Conservation (phyloP, 2,888 invertebrate genomes). For the Peribatodes rhomboidaria region DNA sequence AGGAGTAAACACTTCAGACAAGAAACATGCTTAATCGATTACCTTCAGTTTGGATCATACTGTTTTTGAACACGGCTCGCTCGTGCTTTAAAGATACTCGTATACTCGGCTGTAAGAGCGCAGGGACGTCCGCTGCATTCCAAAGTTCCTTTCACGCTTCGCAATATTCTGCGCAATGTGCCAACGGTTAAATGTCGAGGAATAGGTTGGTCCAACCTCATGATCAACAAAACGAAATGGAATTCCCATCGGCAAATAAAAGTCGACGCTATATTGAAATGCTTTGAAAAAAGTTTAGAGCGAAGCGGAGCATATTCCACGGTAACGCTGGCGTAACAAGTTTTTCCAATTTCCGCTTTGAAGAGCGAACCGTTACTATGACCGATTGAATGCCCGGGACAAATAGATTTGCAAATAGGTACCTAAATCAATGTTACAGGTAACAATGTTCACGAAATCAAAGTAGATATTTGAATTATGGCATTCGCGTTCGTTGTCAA, state of each 20-base stretch:
- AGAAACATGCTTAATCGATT: conserved; percentile 32
- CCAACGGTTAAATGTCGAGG: conserved; percentile 67
- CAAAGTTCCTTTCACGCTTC: conserved; percentile 72
- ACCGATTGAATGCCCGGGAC: conserved; percentile 51
- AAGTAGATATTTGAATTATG: conserved; percentile 36
- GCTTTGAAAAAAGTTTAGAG: conserved; percentile 41
- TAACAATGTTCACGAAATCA: conserved; percentile 37
- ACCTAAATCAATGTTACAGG: conserved; percentile 35
- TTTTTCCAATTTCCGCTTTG: conserved; percentile 52
- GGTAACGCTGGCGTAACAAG: conserved; percentile 40
- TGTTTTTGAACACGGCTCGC: conserved; percentile 26
- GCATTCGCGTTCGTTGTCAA: conserved; percentile 35
- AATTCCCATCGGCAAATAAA: conserved; percentile 45
- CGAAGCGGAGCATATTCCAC: conserved; percentile 40
- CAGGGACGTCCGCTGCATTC: conserved; percentile 69
- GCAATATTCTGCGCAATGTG: conserved; percentile 65
- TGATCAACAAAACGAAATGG: conserved; percentile 39
- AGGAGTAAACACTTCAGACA: conserved; percentile 36
- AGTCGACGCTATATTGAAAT: conserved; percentile 30
- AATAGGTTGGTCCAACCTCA: conserved; percentile 53
- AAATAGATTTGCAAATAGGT: conserved; percentile 49
- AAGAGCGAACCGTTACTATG: conserved; percentile 47
- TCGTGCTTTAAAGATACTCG: conserved; percentile 38
- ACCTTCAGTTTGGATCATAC: conserved; percentile 24
- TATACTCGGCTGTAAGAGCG: conserved; percentile 47